Conservation (phyloP, 2,888 invertebrate genomes). For the Euzetes globulus region DNA sequence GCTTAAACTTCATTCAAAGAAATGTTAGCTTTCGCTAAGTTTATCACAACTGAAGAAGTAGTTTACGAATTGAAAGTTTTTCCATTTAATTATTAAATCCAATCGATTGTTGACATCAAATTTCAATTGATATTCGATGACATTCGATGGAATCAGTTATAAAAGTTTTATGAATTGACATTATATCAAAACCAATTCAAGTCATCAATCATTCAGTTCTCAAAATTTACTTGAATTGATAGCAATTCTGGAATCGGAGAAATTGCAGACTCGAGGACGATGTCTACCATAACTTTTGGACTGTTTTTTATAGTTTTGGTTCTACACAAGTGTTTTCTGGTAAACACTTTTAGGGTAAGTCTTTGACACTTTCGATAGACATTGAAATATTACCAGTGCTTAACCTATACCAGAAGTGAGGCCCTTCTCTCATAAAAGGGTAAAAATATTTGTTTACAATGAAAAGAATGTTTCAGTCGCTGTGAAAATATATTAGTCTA, state of each 20-base stretch:
- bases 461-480: neutral
- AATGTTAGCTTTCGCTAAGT: conserved; percentile 3
- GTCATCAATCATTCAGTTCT: too few relatives aligned
- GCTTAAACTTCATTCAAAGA: neutral
- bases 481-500: neutral
- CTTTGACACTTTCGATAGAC: neutral
- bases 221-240: too few relatives aligned
- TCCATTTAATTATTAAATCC: too few relatives aligned
- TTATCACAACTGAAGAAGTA: neutral
- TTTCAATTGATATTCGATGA: too few relatives aligned
- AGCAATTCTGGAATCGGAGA: too few relatives aligned
- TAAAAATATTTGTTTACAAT: conserved; percentile 1
- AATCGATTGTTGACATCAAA: too few relatives aligned
- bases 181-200: too few relatives aligned
- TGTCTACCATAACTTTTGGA: neutral
- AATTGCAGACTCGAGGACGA: neutral
- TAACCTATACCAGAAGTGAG: neutral
- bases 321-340: neutral
- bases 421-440: neutral
- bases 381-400: too few relatives aligned
- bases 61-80: too few relatives aligned
- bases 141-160: too few relatives aligned
- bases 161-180: too few relatives aligned
- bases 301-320: neutral
- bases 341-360: neutral